Base-by-base conservation (phyloP, 2,888 invertebrate species). In the Standfussiana lucernea region DNA sequence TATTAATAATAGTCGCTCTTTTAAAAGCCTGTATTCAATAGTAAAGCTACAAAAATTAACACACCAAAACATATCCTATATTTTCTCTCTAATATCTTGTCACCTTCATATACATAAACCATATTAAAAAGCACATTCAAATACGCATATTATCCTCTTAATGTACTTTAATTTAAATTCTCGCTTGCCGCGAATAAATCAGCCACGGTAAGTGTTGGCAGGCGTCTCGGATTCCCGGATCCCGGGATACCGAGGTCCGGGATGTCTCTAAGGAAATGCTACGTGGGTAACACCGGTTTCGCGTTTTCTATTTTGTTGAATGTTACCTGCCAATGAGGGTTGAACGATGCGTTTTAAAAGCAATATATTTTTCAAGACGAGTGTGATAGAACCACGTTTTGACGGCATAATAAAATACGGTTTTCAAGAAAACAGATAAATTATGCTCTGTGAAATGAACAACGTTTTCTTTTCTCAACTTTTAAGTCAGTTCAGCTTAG, bases 81-180 rank as follows among this genome's bases (percentile, higher is more conserved):
- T 53, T 32, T 59, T n/a, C 61, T 61, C 24, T 8, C 7, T 21
- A n/a, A 78, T 66, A 56, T 66, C 35, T 67, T 15, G 53, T 78
- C 61, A 5, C 32, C 24, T 18, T 35, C 15, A 37, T 18, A 37
- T 3, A 61, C 47, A 66, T 40, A 64, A 69, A 71, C 32, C 28
- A 42, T 61, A 85, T 74, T 77, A 77, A 82, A 79, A 75, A 53
- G 15, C 10, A 64, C 59, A 72, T 53, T 70, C 24, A 71, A 75
- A 56, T 24, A 68, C 18, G 45, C 24, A 15, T 66, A 68, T 62
- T 69, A 74, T 64, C 66, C 59, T 74, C 72, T 59, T 83, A 86
- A 88, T 88, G 86, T 86, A 82, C 83, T 91, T 90, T 90, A 91
- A 92, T 92, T 92, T 90, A 91, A 92, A 92, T 90, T 90, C 91